phyloP scores from a whole-genome alignment of 2,113 vertebrate genomes.

The Panurus biarmicus region DNA sequence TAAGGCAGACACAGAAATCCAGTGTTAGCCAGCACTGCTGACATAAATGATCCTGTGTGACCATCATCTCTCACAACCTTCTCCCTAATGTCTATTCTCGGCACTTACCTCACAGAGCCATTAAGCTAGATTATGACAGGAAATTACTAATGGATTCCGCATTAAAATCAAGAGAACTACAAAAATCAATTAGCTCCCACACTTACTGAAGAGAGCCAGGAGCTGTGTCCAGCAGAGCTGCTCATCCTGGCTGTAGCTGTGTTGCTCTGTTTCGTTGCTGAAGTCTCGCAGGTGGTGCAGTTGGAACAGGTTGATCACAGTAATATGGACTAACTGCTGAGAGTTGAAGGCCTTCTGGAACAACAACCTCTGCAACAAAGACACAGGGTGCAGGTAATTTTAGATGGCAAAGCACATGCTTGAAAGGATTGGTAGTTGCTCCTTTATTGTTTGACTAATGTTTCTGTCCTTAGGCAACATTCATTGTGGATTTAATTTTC shows the following conservation, averaged over 20 bases:
- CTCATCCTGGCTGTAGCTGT: slow-evolving; percentile 81
- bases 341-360: slow-evolving; percentile 96
- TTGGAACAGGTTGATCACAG: slow-evolving; percentile 96
- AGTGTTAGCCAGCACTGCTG: neutral
- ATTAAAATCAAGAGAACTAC: neutral
- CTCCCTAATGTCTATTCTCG: neutral
- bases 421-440: neutral
- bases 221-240: slow-evolving; percentile 93
- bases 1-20: neutral
- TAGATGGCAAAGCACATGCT: neutral
- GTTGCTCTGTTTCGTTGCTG: slow-evolving; percentile 79
- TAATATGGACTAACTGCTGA: slow-evolving; percentile 97
- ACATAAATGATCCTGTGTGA: neutral
- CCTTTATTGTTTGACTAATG: neutral
- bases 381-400: neutral
- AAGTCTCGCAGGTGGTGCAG: slow-evolving; percentile 94
- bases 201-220: slow-evolving; percentile 92
- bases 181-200: neutral
- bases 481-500: neutral
- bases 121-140: neutral
- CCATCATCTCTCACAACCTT: neutral
- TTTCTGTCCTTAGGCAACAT: neutral
- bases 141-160: neutral
- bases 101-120: neutral
- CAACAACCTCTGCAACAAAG: slow-evolving; percentile 81